Evolutionary conservation across 1,140 invertebrate species (phyloP), one percentile per base, ranked within the genome.

Genomic region (Maniola jurtina): DNA sequence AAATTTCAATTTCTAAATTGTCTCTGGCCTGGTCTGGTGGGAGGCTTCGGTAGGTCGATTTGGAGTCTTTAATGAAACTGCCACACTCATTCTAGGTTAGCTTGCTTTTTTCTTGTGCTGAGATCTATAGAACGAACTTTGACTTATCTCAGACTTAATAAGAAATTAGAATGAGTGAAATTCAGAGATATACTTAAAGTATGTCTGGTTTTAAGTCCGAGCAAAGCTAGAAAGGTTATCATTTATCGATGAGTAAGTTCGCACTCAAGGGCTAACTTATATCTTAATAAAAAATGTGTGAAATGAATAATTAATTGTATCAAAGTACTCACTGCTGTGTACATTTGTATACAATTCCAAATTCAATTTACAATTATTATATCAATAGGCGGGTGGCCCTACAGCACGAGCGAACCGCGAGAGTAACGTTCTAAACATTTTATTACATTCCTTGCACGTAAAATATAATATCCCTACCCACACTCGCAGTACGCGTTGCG

Each of bases 401-500:
- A n/a, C 65, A 48, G 68, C 61, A 42, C 64, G 64, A 52, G 66
- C 64, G 64, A 52, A 62, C 59, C 72, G 71, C 73, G 72, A 71
- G 72, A 81, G 66, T 82, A 66, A 62, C 61, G 80, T 80, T 78
- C 84, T 90, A 85, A 83, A 82, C 81, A 86, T 87, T 88, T 88
- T 86, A 88, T 88, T 87, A 86, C 79, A 90, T 90, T 90, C 88
- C 68, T 79, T 78, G 80, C 88, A 90, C 88, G 88, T 90, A 90
- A 88, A 89, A 90, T 86, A 89, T 90, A 90, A 89, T 90, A 90
- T 90, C 82, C 80, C 80, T 80, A 83, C 85, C 79, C 84, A 80
- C 82, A 85, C 80, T 81, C 77, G 74, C 78, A 68, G 79, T 88
- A 87, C 84, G 84, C 83, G 79, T 81, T 77, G 80, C 80, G 81